These are phyloP conservation scores for Brienomyrus brachyistius DNA, from an alignment of 2,113 vertebrate genomes.

Conservation along the genomic window DNA sequence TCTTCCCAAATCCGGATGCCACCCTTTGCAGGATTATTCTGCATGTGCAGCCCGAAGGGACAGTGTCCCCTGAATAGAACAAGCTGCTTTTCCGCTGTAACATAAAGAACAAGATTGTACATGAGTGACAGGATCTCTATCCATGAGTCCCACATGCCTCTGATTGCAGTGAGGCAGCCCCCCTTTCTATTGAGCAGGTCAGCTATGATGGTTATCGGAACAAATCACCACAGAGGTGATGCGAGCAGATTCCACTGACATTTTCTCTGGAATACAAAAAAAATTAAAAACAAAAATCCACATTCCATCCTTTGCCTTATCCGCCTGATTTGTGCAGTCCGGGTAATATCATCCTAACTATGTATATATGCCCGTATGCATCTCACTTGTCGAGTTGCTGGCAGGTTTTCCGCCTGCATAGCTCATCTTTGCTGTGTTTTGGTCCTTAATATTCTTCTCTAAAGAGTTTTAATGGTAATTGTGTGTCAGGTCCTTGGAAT, in stretches of 20 bases:
- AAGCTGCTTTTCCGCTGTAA: neutral
- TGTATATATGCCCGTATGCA: neutral
- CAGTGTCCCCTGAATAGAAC: constrained; percentile 5
- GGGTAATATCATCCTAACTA: neutral
- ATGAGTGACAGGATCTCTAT: neutral
- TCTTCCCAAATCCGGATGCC: neutral
- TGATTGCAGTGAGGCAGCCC: neutral
- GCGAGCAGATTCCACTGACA: neutral
- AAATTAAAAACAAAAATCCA: neutral
- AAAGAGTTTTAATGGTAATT: neutral
- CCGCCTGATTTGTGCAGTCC: neutral
- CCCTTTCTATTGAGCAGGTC: neutral
- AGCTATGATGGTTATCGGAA: neutral
- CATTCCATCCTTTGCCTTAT: neutral
- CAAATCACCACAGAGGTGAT: constrained; percentile 1
- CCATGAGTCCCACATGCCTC: neutral
- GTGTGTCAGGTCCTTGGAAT: neutral
- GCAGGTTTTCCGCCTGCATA: neutral
- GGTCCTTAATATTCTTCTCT: neutral
- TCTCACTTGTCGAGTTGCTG: neutral
- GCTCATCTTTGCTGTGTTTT: neutral
- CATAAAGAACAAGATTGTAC: constrained; percentile 8
- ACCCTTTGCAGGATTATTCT: neutral
- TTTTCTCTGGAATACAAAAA: neutral
- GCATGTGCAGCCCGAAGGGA: neutral